Evolutionary conservation across 2,797 vertebrate genomes (phyloP).

Genomic region (Enteromius trimaculatus): DNA sequence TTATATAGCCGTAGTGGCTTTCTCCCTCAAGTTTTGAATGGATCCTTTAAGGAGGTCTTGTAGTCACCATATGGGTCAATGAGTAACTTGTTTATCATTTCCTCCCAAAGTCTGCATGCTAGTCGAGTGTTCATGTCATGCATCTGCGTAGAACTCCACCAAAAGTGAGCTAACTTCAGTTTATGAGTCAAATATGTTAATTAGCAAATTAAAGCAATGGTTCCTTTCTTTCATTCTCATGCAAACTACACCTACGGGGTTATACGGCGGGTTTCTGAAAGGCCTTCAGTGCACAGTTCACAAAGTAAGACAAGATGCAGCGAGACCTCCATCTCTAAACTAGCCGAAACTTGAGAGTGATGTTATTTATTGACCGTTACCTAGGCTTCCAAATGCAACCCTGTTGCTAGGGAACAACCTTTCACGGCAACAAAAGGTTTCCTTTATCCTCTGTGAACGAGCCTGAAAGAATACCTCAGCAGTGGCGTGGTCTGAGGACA

Average conservation of each 20-base stretch:
- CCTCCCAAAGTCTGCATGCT: neutral
- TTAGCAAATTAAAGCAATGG: neutral
- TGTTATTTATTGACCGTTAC: conserved; percentile 83
- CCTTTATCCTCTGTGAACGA: conserved; percentile 79
- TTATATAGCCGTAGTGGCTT: neutral
- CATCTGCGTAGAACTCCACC: neutral
- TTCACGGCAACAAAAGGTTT: conserved; percentile 87
- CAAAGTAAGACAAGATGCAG: conserved; percentile 50
- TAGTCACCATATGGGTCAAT: conserved; percentile 42
- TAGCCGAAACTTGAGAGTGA: conserved; percentile 70
- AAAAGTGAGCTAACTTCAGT: neutral
- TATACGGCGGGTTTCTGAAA: neutral
- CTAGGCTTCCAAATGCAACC: conserved; percentile 80
- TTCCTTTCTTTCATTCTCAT: neutral
- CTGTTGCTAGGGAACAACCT: conserved; percentile 83
- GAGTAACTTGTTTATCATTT: conserved; percentile 48
- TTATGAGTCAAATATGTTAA: neutral
- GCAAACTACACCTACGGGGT: neutral
- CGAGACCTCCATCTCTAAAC: conserved; percentile 52
- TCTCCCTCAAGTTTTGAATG: neutral
- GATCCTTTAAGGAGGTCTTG: neutral
- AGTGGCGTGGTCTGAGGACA: conserved; percentile 26
- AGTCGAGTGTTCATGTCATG: neutral
- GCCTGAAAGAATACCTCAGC: conserved; percentile 60
- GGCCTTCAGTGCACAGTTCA: conserved; percentile 11